Evolutionary conservation across 1,140 invertebrate species (phyloP).

Genomic region (Nebria ingens): DNA sequence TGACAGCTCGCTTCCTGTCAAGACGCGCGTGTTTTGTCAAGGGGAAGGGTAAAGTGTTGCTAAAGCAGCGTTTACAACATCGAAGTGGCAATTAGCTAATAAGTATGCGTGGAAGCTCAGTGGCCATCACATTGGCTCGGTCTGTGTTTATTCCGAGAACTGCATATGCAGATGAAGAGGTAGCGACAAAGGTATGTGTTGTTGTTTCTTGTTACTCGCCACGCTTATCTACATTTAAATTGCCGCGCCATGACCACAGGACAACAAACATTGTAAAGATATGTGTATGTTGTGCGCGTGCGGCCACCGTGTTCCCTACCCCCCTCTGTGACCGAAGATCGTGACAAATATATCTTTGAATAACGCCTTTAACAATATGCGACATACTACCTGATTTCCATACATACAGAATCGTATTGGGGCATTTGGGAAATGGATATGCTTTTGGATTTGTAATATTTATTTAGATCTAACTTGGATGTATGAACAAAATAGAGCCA

Average conservation of each 20-base stretch:
- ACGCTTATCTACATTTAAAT: conserved; percentile 12
- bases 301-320: not conserved
- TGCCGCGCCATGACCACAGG: conserved; percentile 7
- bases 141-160: not conserved
- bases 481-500: no score
- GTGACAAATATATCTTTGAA: conserved; percentile 11
- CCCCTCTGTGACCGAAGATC: not conserved
- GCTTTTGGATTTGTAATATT: no score
- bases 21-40: not conserved
- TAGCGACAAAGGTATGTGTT: not conserved
- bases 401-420: not conserved
- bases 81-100: not conserved
- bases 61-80: no score
- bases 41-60: no score
- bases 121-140: no score
- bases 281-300: not conserved
- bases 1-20: not conserved
- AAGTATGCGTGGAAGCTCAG: not conserved
- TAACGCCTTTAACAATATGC: not conserved
- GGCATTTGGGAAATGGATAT: not conserved
- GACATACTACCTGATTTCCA: not conserved
- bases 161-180: conserved; percentile 6
- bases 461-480: no score
- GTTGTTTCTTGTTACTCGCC: conserved; percentile 7
- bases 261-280: not conserved